Evolutionary conservation across 1,140 invertebrate species (phyloP).

Genomic region (Pararge aegeria): DNA sequence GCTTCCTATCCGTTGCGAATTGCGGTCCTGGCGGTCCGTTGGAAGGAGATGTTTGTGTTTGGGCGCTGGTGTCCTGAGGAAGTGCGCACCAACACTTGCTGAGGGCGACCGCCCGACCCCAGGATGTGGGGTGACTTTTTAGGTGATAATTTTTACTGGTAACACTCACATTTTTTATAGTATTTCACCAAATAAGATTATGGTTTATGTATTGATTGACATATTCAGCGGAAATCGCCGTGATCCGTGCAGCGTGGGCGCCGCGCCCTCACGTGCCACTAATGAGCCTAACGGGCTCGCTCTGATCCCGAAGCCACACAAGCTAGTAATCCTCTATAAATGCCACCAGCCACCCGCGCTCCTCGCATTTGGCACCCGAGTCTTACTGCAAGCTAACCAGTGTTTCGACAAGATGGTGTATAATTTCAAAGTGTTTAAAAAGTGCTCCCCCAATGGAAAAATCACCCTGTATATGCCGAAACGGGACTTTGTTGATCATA

Average conservation of each 20-base stretch:
- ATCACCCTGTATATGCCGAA: constrained; percentile 97
- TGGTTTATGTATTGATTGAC: too few species aligned
- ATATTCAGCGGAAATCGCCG: too few species aligned
- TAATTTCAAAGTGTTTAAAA: constrained; percentile 97
- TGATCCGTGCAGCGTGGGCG: not conserved
- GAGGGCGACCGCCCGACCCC: too few species aligned
- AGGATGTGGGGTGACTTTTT: too few species aligned
- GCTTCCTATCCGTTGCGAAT: too few species aligned
- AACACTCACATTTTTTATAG: too few species aligned
- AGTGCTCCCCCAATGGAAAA: constrained; percentile 96
- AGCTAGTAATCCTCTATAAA: constrained; percentile 65
- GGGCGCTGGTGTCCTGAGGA: too few species aligned
- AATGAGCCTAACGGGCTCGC: constrained; percentile 59
- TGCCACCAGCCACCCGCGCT: not conserved
- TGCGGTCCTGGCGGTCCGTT: too few species aligned
- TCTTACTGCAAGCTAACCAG: not conserved
- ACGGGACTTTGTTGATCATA: constrained; percentile 97
- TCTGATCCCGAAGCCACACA: constrained; percentile 48
- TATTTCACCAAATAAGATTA: too few species aligned
- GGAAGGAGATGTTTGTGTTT: too few species aligned
- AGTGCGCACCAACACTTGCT: too few species aligned
- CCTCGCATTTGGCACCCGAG: constrained; percentile 26
- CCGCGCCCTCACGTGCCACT: constrained; percentile 24
- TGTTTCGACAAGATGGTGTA: constrained; percentile 85
- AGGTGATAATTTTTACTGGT: too few species aligned